These are phyloP conservation scores for Drosophila tripunctata DNA, from an alignment of 2,888 invertebrate species.

Conservation along the genomic window DNA sequence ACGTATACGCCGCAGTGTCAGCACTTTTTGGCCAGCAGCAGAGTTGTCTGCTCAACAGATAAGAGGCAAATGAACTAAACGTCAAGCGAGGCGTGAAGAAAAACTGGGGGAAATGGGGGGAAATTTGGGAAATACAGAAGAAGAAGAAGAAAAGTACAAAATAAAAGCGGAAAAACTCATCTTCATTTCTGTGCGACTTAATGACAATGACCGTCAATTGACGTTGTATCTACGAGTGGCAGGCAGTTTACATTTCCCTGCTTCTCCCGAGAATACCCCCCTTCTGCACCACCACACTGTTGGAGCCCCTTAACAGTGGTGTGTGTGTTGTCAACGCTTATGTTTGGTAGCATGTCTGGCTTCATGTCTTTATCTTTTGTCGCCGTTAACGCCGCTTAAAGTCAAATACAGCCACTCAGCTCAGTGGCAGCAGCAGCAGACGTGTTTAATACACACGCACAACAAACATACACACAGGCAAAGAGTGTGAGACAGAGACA, in stretches of 20 bases:
- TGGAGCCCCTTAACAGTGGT: neutral
- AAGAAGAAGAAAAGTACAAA: neutral
- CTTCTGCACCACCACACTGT: neutral
- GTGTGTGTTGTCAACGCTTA: conserved; percentile 24
- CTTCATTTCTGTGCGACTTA: conserved; percentile 70
- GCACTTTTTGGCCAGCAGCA: conserved; percentile 2
- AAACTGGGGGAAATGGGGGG: neutral
- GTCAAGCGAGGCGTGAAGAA: conserved; percentile 50
- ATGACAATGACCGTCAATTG: conserved; percentile 77
- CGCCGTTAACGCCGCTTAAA: conserved; percentile 73
- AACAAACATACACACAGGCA: conserved; percentile 18
- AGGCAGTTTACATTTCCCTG: too few species aligned
- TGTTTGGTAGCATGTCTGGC: conserved; percentile 53
- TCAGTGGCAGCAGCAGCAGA: conserved; percentile 51
- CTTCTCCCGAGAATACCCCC: too few species aligned
- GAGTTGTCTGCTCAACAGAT: conserved; percentile 20
- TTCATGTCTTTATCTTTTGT: conserved; percentile 74
- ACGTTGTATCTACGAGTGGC: conserved; percentile 49
- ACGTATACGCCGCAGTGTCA: conserved; percentile 25
- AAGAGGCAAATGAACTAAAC: conserved; percentile 54
- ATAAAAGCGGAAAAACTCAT: conserved; percentile 66
- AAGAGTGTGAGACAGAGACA: conserved; percentile 18
- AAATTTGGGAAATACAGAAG: too few species aligned
- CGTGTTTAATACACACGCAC: conserved; percentile 58
- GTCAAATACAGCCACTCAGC: conserved; percentile 75